Conservation (phyloP, 37 sponge, comb jelly and placozoan genomes). For the Mnemiopsis leidyi region DNA sequence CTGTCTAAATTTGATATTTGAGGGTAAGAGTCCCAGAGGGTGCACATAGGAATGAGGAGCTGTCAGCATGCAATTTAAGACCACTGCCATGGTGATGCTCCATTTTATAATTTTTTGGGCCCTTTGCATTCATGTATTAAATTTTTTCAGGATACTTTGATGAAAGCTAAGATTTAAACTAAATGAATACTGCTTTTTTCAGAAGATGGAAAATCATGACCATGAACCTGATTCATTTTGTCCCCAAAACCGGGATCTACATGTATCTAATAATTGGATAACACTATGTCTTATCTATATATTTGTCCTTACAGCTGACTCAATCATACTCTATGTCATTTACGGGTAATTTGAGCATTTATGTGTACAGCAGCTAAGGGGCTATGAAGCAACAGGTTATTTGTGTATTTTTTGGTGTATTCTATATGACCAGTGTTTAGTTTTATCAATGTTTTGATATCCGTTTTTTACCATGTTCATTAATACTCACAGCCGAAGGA, state of each 20-base stretch:
- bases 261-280: neutral
- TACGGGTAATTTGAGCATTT: slow-evolving; percentile 14
- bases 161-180: no score
- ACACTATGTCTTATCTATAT: neutral
- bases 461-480: neutral
- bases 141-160: no score
- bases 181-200: no score
- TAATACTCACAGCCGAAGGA: neutral
- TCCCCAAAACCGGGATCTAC: neutral
- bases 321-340: slow-evolving; percentile 1
- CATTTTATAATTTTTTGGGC: no score
- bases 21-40: no score
- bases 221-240: neutral
- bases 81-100: no score
- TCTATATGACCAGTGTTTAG: neutral
- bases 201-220: neutral
- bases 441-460: neutral
- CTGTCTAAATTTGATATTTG: no score
- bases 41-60: no score
- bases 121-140: no score
- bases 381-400: neutral
- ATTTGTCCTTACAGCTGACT: neutral
- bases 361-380: neutral
- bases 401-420: neutral
- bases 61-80: no score